A percentile compares a stretch with the other conserved stretches of the same genome.
phyloP scores from a whole-genome alignment of 2,888 invertebrate species.

The Lepidochrysops patricia region DNA sequence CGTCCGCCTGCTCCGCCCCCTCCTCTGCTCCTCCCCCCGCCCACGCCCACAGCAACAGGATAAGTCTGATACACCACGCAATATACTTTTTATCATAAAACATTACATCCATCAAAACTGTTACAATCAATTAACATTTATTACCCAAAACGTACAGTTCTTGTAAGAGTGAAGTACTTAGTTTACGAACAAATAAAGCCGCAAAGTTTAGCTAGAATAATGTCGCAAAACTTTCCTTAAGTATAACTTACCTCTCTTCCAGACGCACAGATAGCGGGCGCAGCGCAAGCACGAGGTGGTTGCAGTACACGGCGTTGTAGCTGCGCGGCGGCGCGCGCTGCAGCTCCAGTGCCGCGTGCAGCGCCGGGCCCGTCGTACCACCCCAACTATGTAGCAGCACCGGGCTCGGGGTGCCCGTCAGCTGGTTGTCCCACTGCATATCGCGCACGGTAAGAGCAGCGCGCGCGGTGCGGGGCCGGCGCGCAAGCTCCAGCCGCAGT shows the following conservation, averaged over 20 bases:
- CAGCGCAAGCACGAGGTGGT: conserved; percentile 86
- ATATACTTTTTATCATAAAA: not conserved
- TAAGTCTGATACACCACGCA: conserved; percentile 68
- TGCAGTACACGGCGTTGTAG: conserved; percentile 91
- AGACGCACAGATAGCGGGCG: conserved; percentile 89
- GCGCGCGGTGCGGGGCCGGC: conserved; percentile 63
- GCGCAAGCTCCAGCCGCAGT: conserved; percentile 77
- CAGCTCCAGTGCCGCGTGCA: conserved; percentile 86
- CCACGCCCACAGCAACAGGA: conserved; percentile 55
- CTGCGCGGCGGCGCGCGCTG: conserved; percentile 77
- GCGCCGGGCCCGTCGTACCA: conserved; percentile 77
- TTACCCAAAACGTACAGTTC: not conserved
- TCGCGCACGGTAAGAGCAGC: conserved; percentile 83
- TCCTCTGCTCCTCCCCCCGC: conserved; percentile 64
- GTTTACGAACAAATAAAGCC: too few species aligned
- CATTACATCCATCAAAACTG: too few species aligned
- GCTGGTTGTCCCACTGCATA: conserved; percentile 91
- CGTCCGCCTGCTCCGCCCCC: conserved; percentile 81
- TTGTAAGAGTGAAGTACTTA: too few species aligned
- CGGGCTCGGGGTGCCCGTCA: conserved; percentile 88
- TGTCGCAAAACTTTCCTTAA: too few species aligned
- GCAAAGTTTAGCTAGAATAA: too few species aligned
- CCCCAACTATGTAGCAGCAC: conserved; percentile 85
- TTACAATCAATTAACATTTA: too few species aligned
- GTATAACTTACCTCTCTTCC: conserved; percentile 80